A percentile compares a stretch with the other conserved stretches of the same genome.
Evolutionary conservation across 2,888 invertebrate genomes (phyloP).

Genomic region (Brenthis daphne): DNA sequence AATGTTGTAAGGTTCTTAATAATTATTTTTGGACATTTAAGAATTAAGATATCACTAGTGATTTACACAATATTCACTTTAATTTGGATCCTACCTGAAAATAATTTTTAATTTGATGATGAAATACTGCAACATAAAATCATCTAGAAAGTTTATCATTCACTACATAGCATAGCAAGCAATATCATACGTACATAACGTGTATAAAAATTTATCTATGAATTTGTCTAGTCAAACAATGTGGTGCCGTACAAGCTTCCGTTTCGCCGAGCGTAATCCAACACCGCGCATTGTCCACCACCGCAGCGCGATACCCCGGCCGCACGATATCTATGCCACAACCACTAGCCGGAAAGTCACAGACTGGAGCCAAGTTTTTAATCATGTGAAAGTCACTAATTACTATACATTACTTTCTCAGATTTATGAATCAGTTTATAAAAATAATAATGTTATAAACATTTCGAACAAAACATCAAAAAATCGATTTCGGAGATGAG

Average conservation of each 20-base stretch:
- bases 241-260: conserved; percentile 46
- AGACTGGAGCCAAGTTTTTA: conserved; percentile 21
- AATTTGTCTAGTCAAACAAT: conserved; percentile 8
- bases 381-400: conserved; percentile 22
- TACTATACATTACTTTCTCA: conserved; percentile 10
- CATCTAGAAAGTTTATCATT: neutral
- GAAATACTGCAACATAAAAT: too few species aligned
- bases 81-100: too few species aligned
- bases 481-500: too few species aligned
- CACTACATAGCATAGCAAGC: neutral
- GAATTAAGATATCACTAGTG: too few species aligned
- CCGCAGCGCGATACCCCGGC: conserved; percentile 32
- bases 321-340: conserved; percentile 30
- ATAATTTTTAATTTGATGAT: too few species aligned
- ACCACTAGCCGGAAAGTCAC: conserved; percentile 27
- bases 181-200: neutral
- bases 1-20: too few species aligned
- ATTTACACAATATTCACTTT: too few species aligned
- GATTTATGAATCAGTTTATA: neutral
- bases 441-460: too few species aligned
- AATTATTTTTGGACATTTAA: too few species aligned
- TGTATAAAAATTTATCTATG: neutral
- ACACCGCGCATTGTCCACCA: conserved; percentile 54
- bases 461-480: too few species aligned
- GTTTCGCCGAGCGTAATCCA: conserved; percentile 51